phyloP scores from a whole-genome alignment of 2,797 vertebrate genomes.

The Hyperoplus lanceolatus region DNA sequence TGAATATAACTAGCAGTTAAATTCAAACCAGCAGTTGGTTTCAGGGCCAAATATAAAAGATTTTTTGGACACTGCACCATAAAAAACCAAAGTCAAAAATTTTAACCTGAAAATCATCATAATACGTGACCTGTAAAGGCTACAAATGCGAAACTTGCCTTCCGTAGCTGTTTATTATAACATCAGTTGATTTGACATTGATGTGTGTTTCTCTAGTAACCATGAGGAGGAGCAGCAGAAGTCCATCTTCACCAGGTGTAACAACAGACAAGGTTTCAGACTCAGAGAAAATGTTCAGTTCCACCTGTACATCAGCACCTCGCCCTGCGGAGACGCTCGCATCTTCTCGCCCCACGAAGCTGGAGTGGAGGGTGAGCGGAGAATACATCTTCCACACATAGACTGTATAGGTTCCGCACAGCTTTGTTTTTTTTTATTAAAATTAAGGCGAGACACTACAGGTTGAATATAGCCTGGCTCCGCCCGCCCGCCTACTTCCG shows the following conservation, averaged over 20 bases:
- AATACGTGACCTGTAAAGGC: not conserved
- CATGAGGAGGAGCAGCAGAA: conserved; percentile 90
- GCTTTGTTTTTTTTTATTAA: no score
- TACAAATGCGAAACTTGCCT: not conserved
- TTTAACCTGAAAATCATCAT: no score
- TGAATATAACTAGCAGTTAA: no score
- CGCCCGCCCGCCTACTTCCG: no score
- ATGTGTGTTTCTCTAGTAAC: conserved; percentile 77
- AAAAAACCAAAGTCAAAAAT: no score
- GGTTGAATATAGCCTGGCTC: no score
- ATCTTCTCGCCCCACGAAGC: conserved; percentile 98
- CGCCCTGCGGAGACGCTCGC: conserved; percentile 95
- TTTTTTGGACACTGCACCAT: no score
- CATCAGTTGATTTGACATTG: not conserved
- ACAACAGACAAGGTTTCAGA: conserved; percentile 87
- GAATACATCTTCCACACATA: not conserved
- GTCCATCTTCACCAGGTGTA: conserved; percentile 91
- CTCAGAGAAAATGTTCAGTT: conserved; percentile 95
- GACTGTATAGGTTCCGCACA: not conserved
- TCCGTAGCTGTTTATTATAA: not conserved
- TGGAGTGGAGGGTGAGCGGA: conserved; percentile 88
- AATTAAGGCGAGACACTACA: no score
- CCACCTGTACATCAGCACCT: conserved; percentile 97
- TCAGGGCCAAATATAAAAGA: no score
- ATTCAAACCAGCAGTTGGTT: no score